A percentile compares a stretch with the other conserved stretches of the same genome.
phyloP scores from a whole-genome alignment of 2,888 invertebrate species.

The Yponomeuta evonymella region DNA sequence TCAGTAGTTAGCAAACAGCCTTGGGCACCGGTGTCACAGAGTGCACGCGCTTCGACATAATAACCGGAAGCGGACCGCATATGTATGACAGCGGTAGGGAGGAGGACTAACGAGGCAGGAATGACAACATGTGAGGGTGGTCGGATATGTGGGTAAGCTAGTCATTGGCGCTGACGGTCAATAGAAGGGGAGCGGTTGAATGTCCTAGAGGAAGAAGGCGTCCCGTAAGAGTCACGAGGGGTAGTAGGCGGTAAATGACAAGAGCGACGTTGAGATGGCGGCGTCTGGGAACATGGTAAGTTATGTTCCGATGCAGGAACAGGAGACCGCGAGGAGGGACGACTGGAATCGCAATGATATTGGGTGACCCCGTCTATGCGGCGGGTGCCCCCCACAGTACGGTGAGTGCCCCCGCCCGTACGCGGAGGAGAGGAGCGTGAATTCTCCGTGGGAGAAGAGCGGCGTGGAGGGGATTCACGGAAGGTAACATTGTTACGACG shows the following conservation, averaged over 20 bases:
- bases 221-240: too few relatives aligned
- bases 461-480: not conserved
- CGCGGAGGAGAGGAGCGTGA: not conserved
- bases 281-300: too few relatives aligned
- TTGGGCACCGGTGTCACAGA: conserved; percentile 13
- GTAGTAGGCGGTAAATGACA: too few relatives aligned
- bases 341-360: too few relatives aligned
- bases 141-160: too few relatives aligned
- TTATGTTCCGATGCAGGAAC: too few relatives aligned
- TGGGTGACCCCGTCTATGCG: too few relatives aligned
- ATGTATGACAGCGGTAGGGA: not conserved
- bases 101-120: not conserved
- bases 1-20: not conserved
- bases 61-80: not conserved
- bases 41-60: conserved; percentile 7
- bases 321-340: not conserved
- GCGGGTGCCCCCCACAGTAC: not conserved
- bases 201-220: too few relatives aligned
- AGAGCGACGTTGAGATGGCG: too few relatives aligned
- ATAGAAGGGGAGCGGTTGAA: too few relatives aligned
- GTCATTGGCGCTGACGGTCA: too few relatives aligned
- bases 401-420: not conserved
- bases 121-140: too few relatives aligned
- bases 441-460: not conserved
- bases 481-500: not conserved